Evolutionary conservation across 2,888 invertebrate species (phyloP).

Genomic region (Fragum sueziense): DNA sequence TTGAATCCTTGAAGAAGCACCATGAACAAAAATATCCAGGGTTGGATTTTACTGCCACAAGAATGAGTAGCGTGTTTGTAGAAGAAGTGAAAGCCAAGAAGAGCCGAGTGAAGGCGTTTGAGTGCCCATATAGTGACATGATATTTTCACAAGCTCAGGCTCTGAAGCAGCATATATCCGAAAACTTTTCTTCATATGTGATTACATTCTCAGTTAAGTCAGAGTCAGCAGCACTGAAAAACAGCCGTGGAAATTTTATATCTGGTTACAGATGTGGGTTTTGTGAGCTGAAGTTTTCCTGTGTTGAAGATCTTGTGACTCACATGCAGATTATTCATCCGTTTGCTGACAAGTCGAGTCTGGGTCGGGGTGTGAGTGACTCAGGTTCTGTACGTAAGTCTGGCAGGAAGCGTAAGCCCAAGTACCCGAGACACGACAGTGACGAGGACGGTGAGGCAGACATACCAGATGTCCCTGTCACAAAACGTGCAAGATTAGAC

Average conservation of each 20-base stretch:
- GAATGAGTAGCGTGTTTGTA: slow-evolving; percentile 2
- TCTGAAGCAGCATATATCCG: slow-evolving; percentile 32
- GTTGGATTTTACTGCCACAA: neutral
- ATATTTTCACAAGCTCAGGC: slow-evolving; percentile 34
- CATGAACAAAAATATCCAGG: slow-evolving; percentile 20
- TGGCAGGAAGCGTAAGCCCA: slow-evolving; percentile 42
- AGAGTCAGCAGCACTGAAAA: neutral
- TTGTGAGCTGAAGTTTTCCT: slow-evolving; percentile 37
- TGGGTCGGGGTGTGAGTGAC: neutral
- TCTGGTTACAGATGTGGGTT: slow-evolving; percentile 37
- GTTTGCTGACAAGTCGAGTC: slow-evolving; percentile 18
- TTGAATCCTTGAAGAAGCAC: slow-evolving; percentile 36
- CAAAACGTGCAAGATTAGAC: slow-evolving; percentile 1
- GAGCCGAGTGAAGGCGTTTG: slow-evolving; percentile 37
- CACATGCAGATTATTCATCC: slow-evolving; percentile 44
- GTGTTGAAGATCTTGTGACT: slow-evolving; percentile 35
- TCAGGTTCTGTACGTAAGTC: slow-evolving; percentile 29
- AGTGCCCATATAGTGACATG: slow-evolving; percentile 54
- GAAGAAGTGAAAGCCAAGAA: slow-evolving; percentile 12
- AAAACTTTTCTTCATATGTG: slow-evolving; percentile 32
- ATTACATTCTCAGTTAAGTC: slow-evolving; percentile 20
- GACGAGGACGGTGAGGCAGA: neutral
- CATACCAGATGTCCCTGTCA: too few species aligned
- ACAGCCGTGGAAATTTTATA: slow-evolving; percentile 11
- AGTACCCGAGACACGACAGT: slow-evolving; percentile 1